Percentiles rank a stretch among this genome's conserved stretches.
Conservation (phyloP, 2,797 vertebrate genomes). For the Paedocypris micromegethes region DNA sequence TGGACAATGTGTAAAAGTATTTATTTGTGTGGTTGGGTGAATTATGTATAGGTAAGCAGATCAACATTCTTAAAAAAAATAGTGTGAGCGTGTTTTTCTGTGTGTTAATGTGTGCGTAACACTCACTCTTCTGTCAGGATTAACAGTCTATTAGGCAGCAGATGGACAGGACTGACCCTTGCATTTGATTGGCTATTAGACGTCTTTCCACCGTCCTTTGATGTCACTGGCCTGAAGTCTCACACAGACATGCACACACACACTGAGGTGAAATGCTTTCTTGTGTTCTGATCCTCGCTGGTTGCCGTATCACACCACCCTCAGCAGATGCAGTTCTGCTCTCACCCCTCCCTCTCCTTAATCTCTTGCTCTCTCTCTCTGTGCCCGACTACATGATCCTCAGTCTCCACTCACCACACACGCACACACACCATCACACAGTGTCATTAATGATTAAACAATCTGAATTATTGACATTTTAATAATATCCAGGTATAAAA, state of each 20-base stretch:
- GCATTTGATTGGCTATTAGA: constrained; percentile 45
- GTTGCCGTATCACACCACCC: constrained; percentile 82
- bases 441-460: constrained; percentile 14
- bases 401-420: constrained; percentile 38
- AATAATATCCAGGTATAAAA: no score
- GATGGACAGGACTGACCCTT: constrained; percentile 59
- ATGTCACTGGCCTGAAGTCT: not conserved
- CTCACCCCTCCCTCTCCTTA: constrained; percentile 55
- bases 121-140: constrained; percentile 42
- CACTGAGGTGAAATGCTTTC: constrained; percentile 45
- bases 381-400: constrained; percentile 45
- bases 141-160: constrained; percentile 65
- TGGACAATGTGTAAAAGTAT: no score
- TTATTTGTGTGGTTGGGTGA: no score
- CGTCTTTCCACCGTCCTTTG: constrained; percentile 30
- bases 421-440: constrained; percentile 32
- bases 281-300: constrained; percentile 69
- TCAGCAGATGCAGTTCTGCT: constrained; percentile 63
- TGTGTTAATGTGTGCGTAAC: no score
- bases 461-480: no score
- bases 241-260: constrained; percentile 63
- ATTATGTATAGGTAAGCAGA: no score
- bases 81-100: no score
- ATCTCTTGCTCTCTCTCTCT: constrained; percentile 53
- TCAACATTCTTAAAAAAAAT: no score